Evolutionary conservation across 2,888 invertebrate species (phyloP).

Genomic region (Sphaeridia pumilis): DNA sequence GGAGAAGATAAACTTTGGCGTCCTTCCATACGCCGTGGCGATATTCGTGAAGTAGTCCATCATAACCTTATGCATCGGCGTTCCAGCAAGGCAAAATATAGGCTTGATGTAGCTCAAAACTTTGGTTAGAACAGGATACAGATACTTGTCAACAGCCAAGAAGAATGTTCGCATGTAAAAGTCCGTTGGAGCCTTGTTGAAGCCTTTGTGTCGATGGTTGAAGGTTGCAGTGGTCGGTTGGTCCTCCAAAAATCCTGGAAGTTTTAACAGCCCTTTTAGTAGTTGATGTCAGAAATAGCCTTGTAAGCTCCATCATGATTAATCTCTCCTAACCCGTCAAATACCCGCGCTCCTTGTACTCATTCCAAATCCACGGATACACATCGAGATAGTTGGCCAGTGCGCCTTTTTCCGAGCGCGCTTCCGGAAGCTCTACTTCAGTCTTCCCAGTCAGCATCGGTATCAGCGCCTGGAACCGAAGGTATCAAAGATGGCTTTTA

Average conservation of each 20-base stretch:
- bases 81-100: constrained; percentile 58
- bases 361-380: constrained; percentile 41
- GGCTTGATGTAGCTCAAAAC: constrained; percentile 16
- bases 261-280: constrained; percentile 31
- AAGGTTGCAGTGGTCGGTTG: constrained; percentile 73
- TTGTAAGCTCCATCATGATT: background rate
- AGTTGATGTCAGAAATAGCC: no score
- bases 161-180: constrained; percentile 79
- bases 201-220: constrained; percentile 79
- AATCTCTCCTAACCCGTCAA: constrained; percentile 36
- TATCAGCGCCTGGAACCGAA: constrained; percentile 13
- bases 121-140: constrained; percentile 44
- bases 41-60: constrained; percentile 46
- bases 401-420: constrained; percentile 1
- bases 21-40: constrained; percentile 50
- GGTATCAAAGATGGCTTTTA: background rate
- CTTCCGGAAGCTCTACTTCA: constrained; percentile 38
- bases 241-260: constrained; percentile 79
- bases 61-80: constrained; percentile 56
- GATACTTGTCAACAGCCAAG: constrained; percentile 51
- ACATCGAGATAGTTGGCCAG: constrained; percentile 33
- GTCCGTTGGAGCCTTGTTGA: constrained; percentile 68
- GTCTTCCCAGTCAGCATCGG: constrained; percentile 18
- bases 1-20: constrained; percentile 70
- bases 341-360: constrained; percentile 38